A percentile compares a stretch with the other conserved stretches of the same genome.
Conservation (phyloP, 1,140 invertebrate genomes). For the Chlorops oryzae region DNA sequence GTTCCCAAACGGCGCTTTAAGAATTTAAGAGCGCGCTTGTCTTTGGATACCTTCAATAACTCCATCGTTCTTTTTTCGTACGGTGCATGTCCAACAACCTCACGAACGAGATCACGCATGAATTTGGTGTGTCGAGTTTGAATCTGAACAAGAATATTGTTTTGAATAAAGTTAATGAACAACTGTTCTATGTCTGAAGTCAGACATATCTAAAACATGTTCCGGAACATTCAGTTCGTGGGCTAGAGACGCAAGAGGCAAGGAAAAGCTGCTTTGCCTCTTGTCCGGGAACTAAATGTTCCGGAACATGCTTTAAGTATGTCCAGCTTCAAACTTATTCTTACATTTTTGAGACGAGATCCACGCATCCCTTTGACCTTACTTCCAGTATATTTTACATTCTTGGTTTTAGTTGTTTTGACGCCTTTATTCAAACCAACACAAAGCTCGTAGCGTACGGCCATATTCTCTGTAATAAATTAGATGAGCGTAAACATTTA, state of each 20-base stretch:
- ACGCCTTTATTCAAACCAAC: constrained; percentile 91
- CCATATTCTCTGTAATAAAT: constrained; percentile 32
- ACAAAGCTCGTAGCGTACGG: constrained; percentile 71
- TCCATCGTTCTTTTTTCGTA: constrained; percentile 99
- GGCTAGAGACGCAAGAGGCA: too few relatives aligned
- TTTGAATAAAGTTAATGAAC: constrained; percentile 13
- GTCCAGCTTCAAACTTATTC: too few relatives aligned
- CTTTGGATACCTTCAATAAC: constrained; percentile 95
- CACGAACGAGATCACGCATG: constrained; percentile 89
- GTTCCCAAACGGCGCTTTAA: constrained; percentile 94
- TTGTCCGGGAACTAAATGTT: too few relatives aligned
- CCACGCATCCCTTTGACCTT: constrained; percentile 72
- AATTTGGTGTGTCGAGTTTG: constrained; percentile 95
- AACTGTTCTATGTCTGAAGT: too few relatives aligned
- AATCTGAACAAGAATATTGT: constrained; percentile 55
- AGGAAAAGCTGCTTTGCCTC: too few relatives aligned
- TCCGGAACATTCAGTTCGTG: too few relatives aligned
- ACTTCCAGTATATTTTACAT: constrained; percentile 62
- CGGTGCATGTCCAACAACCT: constrained; percentile 95
- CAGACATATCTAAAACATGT: too few relatives aligned
- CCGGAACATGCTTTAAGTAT: too few relatives aligned
- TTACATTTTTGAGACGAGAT: constrained; percentile 85
- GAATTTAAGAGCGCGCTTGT: constrained; percentile 98
- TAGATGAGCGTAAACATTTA: not conserved
- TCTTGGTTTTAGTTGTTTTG: constrained; percentile 86